Evolutionary conservation across 2,888 invertebrate species (phyloP), one percentile per base, ranked within the genome.

Genomic region (Platypus cylindrus): DNA sequence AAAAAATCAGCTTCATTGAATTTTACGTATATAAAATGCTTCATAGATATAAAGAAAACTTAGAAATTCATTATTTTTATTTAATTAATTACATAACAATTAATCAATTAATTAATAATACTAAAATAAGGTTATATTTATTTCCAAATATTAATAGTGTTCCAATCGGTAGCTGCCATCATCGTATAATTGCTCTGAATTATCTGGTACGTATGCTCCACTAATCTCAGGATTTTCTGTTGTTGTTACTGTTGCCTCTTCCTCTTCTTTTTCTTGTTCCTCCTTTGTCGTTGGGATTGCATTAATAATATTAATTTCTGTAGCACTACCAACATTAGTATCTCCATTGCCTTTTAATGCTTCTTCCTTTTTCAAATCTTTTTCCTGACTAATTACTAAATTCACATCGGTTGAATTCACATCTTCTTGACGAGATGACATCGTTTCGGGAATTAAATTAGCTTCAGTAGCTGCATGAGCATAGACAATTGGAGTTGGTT

Each of bases 91-190:
- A n/a, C n/a, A n/a, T n/a, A n/a, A n/a, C n/a, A n/a, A n/a, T n/a
- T n/a, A n/a, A n/a, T n/a, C n/a, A n/a, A n/a, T n/a, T n/a, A n/a
- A n/a, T n/a, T n/a, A n/a, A n/a, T n/a, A n/a, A n/a, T n/a, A n/a
- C n/a, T n/a, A n/a, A n/a, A n/a, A n/a, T n/a, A n/a, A n/a, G n/a
- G n/a, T n/a, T n/a, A n/a, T n/a, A n/a, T n/a, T n/a, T n/a, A n/a
- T n/a, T n/a, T n/a, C n/a, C n/a, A n/a, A n/a, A n/a, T n/a, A 3
- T 37, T 32, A 43, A 27, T 34, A 37, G 26, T 38, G 38, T 41
- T 51, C 48, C 2, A 51, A 48, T 30, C 40, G 52, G 47, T 55
- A 55, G 25, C 54, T 53, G 29, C 55, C 55, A 43, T 55, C 55
- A 34, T 55, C 55, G 41, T 48, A 55, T 28, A 50, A 42, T 17